A percentile compares a stretch with the other conserved stretches of the same genome.
Conservation (phyloP, 2,797 vertebrate species). For the Spea hammondii region DNA sequence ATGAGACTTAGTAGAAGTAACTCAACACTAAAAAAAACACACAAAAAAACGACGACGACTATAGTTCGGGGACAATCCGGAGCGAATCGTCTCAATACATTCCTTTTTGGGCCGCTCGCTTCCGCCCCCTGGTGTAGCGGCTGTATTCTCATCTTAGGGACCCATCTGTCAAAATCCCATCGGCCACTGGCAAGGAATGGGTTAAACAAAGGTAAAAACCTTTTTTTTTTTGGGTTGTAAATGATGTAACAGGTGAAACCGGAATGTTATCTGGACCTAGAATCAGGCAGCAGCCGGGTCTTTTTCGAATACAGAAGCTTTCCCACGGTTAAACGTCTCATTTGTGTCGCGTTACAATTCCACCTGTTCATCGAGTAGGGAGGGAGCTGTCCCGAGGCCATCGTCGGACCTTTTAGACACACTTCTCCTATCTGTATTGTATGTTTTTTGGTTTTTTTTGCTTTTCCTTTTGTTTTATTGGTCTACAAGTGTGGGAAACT, state of each 20-base stretch:
- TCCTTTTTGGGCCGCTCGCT: too few relatives aligned
- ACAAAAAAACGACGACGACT: too few relatives aligned
- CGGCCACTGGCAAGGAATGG: too few relatives aligned
- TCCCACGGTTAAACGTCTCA: conserved; percentile 68
- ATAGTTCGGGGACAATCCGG: too few relatives aligned
- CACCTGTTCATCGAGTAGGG: conserved; percentile 73
- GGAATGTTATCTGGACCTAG: conserved; percentile 38
- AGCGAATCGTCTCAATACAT: too few relatives aligned
- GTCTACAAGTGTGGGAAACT: conserved; percentile 89
- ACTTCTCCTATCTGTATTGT: conserved; percentile 65
- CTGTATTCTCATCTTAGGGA: too few relatives aligned
- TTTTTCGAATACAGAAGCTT: conserved; percentile 55
- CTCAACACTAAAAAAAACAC: too few relatives aligned
- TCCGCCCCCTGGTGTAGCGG: too few relatives aligned
- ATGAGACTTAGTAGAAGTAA: too few relatives aligned
- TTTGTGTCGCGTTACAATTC: conserved; percentile 56
- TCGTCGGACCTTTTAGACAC: conserved; percentile 71
- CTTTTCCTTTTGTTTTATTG: conserved; percentile 67
- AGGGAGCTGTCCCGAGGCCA: conserved; percentile 68
- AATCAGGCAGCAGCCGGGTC: conserved; percentile 32
- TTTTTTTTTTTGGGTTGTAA: conserved; percentile 11
- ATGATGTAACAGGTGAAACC: conserved; percentile 33
- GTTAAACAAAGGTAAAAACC: not conserved
- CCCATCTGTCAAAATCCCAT: too few relatives aligned
- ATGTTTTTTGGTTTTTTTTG: not conserved